Conservation (phyloP, 2,113 vertebrate species). For the Empidonax traillii region DNA sequence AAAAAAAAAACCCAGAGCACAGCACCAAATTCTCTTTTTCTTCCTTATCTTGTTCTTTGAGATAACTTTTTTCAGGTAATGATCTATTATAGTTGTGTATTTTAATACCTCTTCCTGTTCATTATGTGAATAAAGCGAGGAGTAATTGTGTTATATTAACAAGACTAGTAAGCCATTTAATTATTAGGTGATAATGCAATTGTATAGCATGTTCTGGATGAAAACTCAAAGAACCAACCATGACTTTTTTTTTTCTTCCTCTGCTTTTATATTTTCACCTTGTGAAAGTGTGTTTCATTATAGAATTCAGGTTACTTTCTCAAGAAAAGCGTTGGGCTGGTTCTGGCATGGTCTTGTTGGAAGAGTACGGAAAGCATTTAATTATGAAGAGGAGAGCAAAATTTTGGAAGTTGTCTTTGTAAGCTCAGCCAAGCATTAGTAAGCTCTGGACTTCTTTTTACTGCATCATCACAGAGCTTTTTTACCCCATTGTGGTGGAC, state of each 20-base stretch:
- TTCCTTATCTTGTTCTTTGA: not conserved
- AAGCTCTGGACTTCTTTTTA: not conserved
- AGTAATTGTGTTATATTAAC: not conserved
- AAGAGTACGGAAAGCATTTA: not conserved
- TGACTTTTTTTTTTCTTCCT: not conserved
- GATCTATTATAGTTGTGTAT: not conserved
- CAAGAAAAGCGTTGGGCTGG: not conserved
- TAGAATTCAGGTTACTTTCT: not conserved
- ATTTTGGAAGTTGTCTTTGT: not conserved
- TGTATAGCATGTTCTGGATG: not conserved
- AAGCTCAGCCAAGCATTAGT: not conserved
- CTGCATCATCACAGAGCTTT: not conserved
- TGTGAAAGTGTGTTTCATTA: not conserved
- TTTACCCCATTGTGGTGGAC: not conserved
- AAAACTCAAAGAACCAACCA: not conserved
- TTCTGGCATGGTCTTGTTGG: not conserved
- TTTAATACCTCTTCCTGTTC: not conserved
- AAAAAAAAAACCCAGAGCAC: not conserved
- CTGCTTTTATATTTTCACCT: not conserved
- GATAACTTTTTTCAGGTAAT: not conserved
- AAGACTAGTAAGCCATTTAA: not conserved
- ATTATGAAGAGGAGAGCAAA: not conserved
- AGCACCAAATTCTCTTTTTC: not conserved
- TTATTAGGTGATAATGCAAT: not conserved
- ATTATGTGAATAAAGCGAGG: not conserved